Conservation (phyloP, 2,113 vertebrate genomes). For the Butorides virescens region DNA sequence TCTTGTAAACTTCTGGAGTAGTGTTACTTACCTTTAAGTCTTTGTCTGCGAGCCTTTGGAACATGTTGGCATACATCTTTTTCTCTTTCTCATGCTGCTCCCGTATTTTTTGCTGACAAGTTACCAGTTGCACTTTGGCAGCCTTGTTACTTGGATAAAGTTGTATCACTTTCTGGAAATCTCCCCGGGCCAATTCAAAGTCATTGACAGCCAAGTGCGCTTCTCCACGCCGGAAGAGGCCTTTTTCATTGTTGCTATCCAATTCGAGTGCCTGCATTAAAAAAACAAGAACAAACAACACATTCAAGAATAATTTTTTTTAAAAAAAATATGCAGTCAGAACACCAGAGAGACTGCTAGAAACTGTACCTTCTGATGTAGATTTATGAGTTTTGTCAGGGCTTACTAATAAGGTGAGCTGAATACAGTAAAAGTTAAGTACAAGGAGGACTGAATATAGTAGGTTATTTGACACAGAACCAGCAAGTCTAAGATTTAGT, state of each 20-base stretch:
- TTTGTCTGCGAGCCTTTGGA: slow-evolving; percentile 90
- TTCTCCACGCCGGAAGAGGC: slow-evolving; percentile 92
- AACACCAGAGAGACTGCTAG: background rate
- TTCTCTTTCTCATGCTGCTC: slow-evolving; percentile 94
- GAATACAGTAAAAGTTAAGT: background rate
- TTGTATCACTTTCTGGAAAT: slow-evolving; percentile 90
- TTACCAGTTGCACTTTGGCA: slow-evolving; percentile 85
- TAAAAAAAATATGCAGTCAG: background rate
- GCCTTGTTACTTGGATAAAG: slow-evolving; percentile 95
- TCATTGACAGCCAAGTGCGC: slow-evolving; percentile 89
- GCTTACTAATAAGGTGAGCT: background rate
- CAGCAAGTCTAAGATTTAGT: background rate
- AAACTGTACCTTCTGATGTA: background rate
- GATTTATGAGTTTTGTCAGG: background rate
- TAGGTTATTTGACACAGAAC: background rate
- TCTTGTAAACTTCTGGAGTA: background rate
- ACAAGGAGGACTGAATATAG: background rate
- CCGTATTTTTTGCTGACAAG: slow-evolving; percentile 90
- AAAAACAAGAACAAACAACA: background rate
- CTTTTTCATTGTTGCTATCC: slow-evolving; percentile 90
- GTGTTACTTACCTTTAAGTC: slow-evolving; percentile 82
- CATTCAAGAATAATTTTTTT: background rate
- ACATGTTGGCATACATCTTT: slow-evolving; percentile 97
- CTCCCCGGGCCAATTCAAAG: slow-evolving; percentile 85
- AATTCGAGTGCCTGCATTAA: slow-evolving; percentile 84